Base-by-base conservation (phyloP, 2,113 vertebrate species). In the Melierax canorus region DNA sequence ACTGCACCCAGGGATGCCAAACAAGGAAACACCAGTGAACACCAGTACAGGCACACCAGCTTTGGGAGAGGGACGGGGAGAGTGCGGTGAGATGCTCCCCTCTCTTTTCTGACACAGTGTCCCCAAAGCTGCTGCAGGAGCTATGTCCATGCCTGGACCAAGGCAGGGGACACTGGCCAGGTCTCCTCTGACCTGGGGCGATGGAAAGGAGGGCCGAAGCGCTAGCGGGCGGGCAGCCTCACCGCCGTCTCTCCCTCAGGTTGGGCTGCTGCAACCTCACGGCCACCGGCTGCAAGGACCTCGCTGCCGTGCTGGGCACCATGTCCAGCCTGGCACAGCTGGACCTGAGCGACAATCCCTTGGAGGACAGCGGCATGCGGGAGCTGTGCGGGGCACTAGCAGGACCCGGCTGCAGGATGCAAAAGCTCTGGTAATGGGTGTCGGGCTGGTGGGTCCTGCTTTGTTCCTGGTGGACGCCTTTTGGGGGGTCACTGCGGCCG, bases 1-100 rank as follows among this genome's bases (percentile, higher is more conserved):
- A 1, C 24, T 29, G 50, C 1, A 1, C 60, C 60, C 5, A 1
- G n/a, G 11, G 60, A 23, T 29, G 15, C 15, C 1, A 8, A 50
- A 12, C 51, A 20, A 20, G 15, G 43, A 30, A 34, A 34, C 41
- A 7, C 30, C 18, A 7, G 36, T 12, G 56, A 10, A 10, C 34
- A 38, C 27, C 48, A 27, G 34, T 22, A 14, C 22, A 11, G 34
- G 36, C 11, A 5, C 3, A 8, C 19, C 18, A 30, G 30, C 24
- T 29, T 4, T 10, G 12, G 72, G 63, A 15, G 32, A 15, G 36
- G 66, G 55, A 14, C 9, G 55, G 27, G 46, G 10, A 24, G 46
- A 5, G 22, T 38, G 41, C n/a, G 22, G 22, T 1, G 22, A 16
- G 69, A 2, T 11, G 29, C 17, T 45, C 58, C 58, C 45, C 23